Evolutionary conservation across 1,140 invertebrate species (phyloP).

Genomic region (Drosophila gunungcola): DNA sequence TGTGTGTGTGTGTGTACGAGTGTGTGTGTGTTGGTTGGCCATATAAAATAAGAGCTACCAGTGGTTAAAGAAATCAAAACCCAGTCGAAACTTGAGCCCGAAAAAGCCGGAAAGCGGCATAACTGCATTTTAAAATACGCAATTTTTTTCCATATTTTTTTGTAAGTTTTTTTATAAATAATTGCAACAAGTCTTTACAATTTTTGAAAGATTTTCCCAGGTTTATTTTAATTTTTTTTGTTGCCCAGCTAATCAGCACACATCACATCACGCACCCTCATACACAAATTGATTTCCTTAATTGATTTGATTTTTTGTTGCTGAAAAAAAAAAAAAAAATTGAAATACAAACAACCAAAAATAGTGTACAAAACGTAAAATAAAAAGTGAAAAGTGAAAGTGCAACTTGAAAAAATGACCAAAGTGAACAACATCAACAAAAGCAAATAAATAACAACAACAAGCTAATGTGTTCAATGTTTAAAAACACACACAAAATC

Average conservation of each 20-base stretch:
- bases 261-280: constrained; percentile 16
- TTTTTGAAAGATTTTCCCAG: background rate
- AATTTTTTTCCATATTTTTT: constrained; percentile 19
- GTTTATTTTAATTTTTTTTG: background rate
- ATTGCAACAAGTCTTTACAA: background rate
- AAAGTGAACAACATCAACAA: constrained; percentile 47
- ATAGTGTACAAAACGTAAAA: constrained; percentile 37
- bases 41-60: constrained; percentile 20
- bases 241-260: constrained; percentile 10
- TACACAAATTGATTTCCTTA: constrained; percentile 6
- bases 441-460: constrained; percentile 15
- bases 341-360: constrained; percentile 23
- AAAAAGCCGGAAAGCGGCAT: constrained; percentile 13
- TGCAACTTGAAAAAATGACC: constrained; percentile 57
- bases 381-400: constrained; percentile 82
- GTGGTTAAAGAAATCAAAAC: constrained; percentile 20
- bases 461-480: constrained; percentile 27
- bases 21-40: constrained; percentile 16
- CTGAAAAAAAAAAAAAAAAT: constrained; percentile 24
- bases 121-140: constrained; percentile 5
- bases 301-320: constrained; percentile 51
- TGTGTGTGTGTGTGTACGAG: constrained; percentile 18
- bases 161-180: background rate
- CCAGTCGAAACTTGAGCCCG: constrained; percentile 2
- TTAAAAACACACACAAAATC: constrained; percentile 13